Base-by-base conservation (phyloP, 2,888 invertebrate species). In the Alviniconcha strummeri region DNA sequence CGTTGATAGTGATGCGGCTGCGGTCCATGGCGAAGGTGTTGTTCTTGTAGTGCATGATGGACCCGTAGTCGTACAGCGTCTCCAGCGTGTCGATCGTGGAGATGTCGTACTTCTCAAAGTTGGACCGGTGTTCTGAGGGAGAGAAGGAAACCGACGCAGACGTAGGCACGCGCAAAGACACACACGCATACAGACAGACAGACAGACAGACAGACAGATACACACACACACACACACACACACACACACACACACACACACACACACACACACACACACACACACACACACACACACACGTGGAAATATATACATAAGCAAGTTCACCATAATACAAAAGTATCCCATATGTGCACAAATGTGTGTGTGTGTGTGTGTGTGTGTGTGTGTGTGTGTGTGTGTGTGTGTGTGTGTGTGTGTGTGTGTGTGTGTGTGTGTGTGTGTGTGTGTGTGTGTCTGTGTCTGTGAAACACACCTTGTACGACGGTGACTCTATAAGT, bases 31-130 rank as follows among this genome's bases (percentile, higher is more conserved):
- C 94, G 88, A 95, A 95, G 15, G 94, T 95, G 87, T 94, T 93
- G 60, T 93, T 93, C 84, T 94, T 94, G 89, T 97, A 97, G 92
- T 97, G 97, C 96, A 97, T 96, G 64, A 97, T 96, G 15, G 96
- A 96, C 87, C 96, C 95, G 91, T 96, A 97, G 92, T 97, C 97
- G 90, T 97, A 97, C 84, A 96, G 96, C 91, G 96, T 96, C 80
- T 93, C 93, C 56, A 94, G 92, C 5, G 94, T 93, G 80, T 94
- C 94, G 78, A 94, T 82, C 8, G 69, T 54, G 54, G 77, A 55
- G 13, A 7, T 19, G 82, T 77, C 82, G 77, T 82, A 82, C 36
- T 77, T 94, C 80, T 94, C 93, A 88, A 95, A 95, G 88, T 95
- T 95, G 69, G 93, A 89, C 89, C 94, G 91, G 89, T 94, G 94